Base-by-base conservation (phyloP, 2,888 invertebrate species). In the Rhorus exstirpatorius region DNA sequence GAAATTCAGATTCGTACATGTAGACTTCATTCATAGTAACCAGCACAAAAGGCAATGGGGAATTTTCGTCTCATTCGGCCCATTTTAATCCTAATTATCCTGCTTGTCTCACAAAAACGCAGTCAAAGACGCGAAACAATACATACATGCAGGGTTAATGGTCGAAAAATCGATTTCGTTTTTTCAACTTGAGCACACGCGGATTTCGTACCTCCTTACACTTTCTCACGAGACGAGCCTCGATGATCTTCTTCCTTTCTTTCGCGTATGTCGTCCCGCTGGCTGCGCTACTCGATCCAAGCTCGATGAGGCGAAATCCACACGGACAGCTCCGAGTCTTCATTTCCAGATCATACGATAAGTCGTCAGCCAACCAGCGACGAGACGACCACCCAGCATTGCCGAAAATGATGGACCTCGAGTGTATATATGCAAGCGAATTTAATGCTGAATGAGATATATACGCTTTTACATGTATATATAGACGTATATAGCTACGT, bases 381-480 rank as follows among this genome's bases (percentile, higher is more conserved):
- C 67, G 74, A 67, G 55, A 81, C 78, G 78, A 70, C 76, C 78
- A 78, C 74, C 74, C 81, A 68, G 67, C 55, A 55, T 74, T 70
- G 74, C 61, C 49, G 41, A 74, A 74, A 38, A 70, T 68, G 78
- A 41, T 55, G 41, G 55, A 63, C 49, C 38, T 63, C 38, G 19
- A 41, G n/a, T 53, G 17, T 41, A 55, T 14, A 70, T 44, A 24
- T 35, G 17, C 46, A 17, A 74, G 31, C 55, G 41, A 63, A 41
- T 79, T 70, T 67, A 60, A 19, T 46, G 49, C 41, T 60, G 53
- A 74, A 81, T 67, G 53, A 60, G 63, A 31, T 65, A 77, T 26
- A 67, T 17, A 31, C 19, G 31, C 12, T 21, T 71, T 19, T 3
- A 58, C n/a, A 38, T 49, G 4, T 65, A 49, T 19, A 49, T 26